Evolutionary conservation across 92 coral and sea anemone genomes (phyloP).

Genomic region (Palythoa caribaeorum): DNA sequence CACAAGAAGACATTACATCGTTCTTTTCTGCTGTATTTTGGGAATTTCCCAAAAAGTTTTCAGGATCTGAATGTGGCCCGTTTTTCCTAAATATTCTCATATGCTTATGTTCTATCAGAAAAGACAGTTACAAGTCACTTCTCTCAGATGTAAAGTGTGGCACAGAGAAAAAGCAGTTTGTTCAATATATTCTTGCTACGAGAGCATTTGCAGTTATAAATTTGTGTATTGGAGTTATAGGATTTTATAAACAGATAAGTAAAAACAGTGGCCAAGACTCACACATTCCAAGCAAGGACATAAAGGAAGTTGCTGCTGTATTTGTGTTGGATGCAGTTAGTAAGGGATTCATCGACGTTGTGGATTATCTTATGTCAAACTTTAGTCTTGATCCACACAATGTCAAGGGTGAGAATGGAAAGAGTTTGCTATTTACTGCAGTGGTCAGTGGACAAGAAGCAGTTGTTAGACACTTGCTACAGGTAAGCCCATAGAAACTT

Average conservation of each 20-base stretch:
- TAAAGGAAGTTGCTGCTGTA: constrained; percentile 58
- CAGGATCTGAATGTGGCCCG: constrained; percentile 59
- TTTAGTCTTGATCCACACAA: constrained; percentile 61
- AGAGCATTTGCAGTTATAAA: constrained; percentile 90
- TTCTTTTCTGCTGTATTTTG: constrained; percentile 79
- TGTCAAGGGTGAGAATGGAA: constrained; percentile 55
- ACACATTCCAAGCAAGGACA: constrained; percentile 50
- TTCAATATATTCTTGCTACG: constrained; percentile 80
- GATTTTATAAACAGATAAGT: constrained; percentile 67
- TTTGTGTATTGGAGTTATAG: constrained; percentile 71
- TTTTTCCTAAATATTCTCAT: constrained; percentile 74
- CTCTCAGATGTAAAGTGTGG: constrained; percentile 87
- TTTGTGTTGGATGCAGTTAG: constrained; percentile 86
- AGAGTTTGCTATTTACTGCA: constrained; percentile 78
- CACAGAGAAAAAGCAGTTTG: constrained; percentile 79
- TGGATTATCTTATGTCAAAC: constrained; percentile 66
- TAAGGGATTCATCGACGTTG: constrained; percentile 81
- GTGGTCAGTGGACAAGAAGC: constrained; percentile 73
- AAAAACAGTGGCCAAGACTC: constrained; percentile 14
- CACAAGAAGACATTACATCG: constrained; percentile 59
- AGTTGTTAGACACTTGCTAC: constrained; percentile 65
- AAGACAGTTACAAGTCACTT: constrained; percentile 77
- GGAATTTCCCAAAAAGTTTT: constrained; percentile 90
- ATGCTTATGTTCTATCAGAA: constrained; percentile 83
- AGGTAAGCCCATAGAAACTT: constrained; percentile 45